Evolutionary conservation across 2,888 invertebrate species (phyloP), one percentile per base, ranked within the genome.

Genomic region (Autographa gamma): DNA sequence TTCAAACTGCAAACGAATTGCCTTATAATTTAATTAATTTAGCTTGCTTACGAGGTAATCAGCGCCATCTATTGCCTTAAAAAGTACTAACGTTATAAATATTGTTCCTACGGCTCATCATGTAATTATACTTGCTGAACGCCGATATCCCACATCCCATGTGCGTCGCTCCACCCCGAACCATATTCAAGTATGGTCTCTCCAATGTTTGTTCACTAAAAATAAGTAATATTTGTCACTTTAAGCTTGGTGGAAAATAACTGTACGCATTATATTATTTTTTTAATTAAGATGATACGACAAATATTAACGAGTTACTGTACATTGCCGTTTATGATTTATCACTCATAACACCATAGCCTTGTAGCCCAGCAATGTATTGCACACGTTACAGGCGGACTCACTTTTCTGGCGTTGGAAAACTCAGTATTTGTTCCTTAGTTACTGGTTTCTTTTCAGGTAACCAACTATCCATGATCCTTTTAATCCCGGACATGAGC

Each of bases 131-230:
- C 48, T 71, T 76, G 3, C 31, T 80, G 14, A 76, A 78, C 0
- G 77, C 80, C 18, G 77, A 71, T 13, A 80, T 69, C 14, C 77
- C 77, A 13, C 77, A 78, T 19, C 77, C 77, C 13, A 78, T 80
- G 34, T 78, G 77, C 7, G 77, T 78, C 31, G 77, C 71, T 60
- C 41, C 63, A 6, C 71, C 80, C 2, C 52, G 67, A 2, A 78
- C 69, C 0, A 72, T 34, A 9, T 76, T 71, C 9, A 78, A 31
- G 43, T 76, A 78, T 32, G 60, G 62, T n/a, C 63, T 66, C 3
- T 60, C 65, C 19, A 64, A 64, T 14, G 70, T 31, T 38, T 64
- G 34, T 52, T 79, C 48, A 11, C 48, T 48, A 48, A 4, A 16
- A 14, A 8, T 0, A 16, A 56, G 6, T 5, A 54, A 63, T 38